Conservation (phyloP, 2,797 vertebrate species). For the Phaenicophaeus curvirostris region DNA sequence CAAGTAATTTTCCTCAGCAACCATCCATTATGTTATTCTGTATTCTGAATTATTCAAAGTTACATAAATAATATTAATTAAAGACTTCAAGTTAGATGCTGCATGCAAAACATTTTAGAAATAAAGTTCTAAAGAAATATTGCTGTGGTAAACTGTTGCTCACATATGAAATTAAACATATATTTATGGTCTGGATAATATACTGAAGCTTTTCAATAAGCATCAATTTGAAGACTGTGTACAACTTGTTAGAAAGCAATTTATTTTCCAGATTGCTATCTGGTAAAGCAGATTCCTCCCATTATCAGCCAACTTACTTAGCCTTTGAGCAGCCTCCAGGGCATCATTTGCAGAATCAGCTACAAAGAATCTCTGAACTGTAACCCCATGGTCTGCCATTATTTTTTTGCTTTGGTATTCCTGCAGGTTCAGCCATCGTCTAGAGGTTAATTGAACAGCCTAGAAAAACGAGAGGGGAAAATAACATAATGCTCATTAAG, state of each 20-base stretch:
- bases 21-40: not conserved
- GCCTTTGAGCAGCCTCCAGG: slow-evolving; percentile 91
- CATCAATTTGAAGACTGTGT: not conserved
- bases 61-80: not conserved
- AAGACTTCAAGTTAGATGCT: not conserved
- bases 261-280: slow-evolving; percentile 30
- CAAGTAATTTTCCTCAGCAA: not conserved
- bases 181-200: not conserved
- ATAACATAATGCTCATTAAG: slow-evolving; percentile 54
- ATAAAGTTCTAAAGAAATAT: not conserved
- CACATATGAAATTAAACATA: not conserved
- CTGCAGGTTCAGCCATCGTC: slow-evolving; percentile 97
- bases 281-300: not conserved
- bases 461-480: slow-evolving; percentile 66
- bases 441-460: slow-evolving; percentile 82
- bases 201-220: not conserved
- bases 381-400: slow-evolving; percentile 95
- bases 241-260: slow-evolving; percentile 30
- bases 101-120: not conserved
- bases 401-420: slow-evolving; percentile 99
- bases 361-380: slow-evolving; percentile 96
- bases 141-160: not conserved
- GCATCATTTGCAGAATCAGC: slow-evolving; percentile 89
- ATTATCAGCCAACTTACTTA: slow-evolving; percentile 85
- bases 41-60: not conserved